These are phyloP conservation scores for Drosophila subpulchrella DNA, from an alignment of 1,140 invertebrate species.

Conservation along the genomic window DNA sequence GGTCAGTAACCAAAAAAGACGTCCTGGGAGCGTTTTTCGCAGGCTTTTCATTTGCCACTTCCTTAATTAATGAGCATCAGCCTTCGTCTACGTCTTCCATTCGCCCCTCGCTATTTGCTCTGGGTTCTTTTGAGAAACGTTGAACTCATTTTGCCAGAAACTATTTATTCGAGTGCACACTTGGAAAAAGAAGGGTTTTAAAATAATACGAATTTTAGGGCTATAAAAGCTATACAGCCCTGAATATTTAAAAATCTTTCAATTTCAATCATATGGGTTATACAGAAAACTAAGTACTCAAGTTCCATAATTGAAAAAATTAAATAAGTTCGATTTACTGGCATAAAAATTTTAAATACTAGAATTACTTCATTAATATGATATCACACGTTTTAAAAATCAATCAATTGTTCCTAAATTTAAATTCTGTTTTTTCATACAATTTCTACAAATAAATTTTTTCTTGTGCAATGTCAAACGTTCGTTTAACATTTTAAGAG, in stretches of 20 bases:
- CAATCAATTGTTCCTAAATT: too few relatives aligned
- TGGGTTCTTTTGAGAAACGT: constrained; percentile 71
- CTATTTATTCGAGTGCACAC: constrained; percentile 72
- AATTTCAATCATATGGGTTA: too few relatives aligned
- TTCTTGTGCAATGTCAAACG: constrained; percentile 6
- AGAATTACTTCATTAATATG: too few relatives aligned
- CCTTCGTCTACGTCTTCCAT: constrained; percentile 32
- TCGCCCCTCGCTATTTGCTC: constrained; percentile 62
- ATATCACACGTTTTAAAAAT: too few relatives aligned
- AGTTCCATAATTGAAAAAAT: too few relatives aligned
- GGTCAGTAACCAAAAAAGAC: constrained; percentile 56
- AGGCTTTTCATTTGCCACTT: constrained; percentile 81
- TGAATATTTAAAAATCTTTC: too few relatives aligned
- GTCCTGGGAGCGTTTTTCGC: constrained; percentile 68
- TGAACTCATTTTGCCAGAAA: constrained; percentile 74
- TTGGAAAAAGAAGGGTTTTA: background rate
- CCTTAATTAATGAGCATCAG: constrained; percentile 80
- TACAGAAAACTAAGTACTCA: too few relatives aligned
- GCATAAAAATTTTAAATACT: too few relatives aligned
- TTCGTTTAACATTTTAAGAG: constrained; percentile 66
- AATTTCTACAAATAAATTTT: background rate
- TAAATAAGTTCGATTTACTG: background rate
- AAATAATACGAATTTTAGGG: background rate
- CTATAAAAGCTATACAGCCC: too few relatives aligned
- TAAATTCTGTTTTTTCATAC: too few relatives aligned